These are phyloP conservation scores for Falco biarmicus DNA, from an alignment of 2,797 vertebrate species.

Conservation along the genomic window DNA sequence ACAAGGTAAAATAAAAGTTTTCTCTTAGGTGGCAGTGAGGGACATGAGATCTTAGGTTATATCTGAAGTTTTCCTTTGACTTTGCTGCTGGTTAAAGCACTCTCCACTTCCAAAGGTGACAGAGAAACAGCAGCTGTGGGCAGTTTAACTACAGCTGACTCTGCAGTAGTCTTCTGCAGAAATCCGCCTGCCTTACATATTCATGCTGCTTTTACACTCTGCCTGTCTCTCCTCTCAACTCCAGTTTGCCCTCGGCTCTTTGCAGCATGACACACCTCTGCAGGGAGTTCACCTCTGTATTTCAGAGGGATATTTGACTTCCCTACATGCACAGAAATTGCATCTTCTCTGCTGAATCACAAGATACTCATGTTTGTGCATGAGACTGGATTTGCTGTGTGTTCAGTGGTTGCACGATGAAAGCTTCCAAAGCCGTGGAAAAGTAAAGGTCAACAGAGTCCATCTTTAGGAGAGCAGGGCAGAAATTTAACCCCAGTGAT, in stretches of 20 bases:
- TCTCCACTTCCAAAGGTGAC: background rate
- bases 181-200: background rate
- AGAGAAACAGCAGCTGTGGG: background rate
- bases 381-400: background rate
- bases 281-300: background rate
- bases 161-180: background rate
- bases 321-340: background rate
- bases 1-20: background rate
- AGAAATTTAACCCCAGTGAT: background rate
- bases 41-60: background rate
- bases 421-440: background rate
- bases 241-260: background rate
- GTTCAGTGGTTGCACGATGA: background rate
- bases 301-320: background rate
- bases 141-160: conserved; percentile 19
- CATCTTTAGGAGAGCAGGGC: background rate
- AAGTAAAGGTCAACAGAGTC: background rate
- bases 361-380: background rate
- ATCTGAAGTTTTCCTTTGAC: background rate
- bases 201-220: conserved; percentile 10
- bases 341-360: background rate
- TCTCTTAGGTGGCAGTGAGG: background rate
- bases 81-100: background rate
- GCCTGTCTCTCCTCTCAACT: background rate
- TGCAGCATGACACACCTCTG: background rate